Conservation (phyloP, 92 coral and sea anemone species). For the Bergia puertoricense region DNA sequence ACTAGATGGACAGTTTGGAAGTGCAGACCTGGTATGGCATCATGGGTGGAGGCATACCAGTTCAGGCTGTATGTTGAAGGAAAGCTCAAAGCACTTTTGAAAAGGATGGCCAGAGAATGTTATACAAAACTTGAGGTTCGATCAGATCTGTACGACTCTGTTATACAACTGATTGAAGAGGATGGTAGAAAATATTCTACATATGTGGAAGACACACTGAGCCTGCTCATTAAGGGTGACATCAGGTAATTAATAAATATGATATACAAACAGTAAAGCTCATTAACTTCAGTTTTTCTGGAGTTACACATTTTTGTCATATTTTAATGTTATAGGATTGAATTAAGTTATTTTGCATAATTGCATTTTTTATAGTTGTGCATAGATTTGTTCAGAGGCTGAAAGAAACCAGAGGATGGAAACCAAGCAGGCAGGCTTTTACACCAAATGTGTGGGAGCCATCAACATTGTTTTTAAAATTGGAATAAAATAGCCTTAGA, state of each 20-base stretch:
- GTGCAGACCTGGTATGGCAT: conserved; percentile 29
- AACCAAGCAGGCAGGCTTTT: too few relatives aligned
- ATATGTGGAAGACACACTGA: conserved; percentile 37
- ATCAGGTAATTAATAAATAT: conserved; percentile 8
- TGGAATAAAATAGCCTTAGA: too few relatives aligned
- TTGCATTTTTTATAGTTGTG: too few relatives aligned
- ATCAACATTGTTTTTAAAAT: too few relatives aligned
- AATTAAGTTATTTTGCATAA: too few relatives aligned
- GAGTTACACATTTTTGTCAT: too few relatives aligned
- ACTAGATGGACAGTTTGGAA: conserved; percentile 77
- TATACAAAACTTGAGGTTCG: conserved; percentile 66
- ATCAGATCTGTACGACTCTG: conserved; percentile 47
- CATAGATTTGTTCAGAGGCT: too few relatives aligned
- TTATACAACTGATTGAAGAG: conserved; percentile 45
- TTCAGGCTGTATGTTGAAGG: conserved; percentile 60
- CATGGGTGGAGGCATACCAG: conserved; percentile 64
- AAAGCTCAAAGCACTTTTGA: conserved; percentile 48
- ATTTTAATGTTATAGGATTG: too few relatives aligned
- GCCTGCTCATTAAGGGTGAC: conserved; percentile 23
- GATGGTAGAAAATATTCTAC: neutral
- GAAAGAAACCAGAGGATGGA: too few relatives aligned
- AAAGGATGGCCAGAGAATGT: conserved; percentile 55
- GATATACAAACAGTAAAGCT: too few relatives aligned
- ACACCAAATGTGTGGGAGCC: too few relatives aligned
- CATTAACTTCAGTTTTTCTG: too few relatives aligned